Evolutionary conservation across 1,140 invertebrate species (phyloP).

Genomic region (Andrena cerasifolii): DNA sequence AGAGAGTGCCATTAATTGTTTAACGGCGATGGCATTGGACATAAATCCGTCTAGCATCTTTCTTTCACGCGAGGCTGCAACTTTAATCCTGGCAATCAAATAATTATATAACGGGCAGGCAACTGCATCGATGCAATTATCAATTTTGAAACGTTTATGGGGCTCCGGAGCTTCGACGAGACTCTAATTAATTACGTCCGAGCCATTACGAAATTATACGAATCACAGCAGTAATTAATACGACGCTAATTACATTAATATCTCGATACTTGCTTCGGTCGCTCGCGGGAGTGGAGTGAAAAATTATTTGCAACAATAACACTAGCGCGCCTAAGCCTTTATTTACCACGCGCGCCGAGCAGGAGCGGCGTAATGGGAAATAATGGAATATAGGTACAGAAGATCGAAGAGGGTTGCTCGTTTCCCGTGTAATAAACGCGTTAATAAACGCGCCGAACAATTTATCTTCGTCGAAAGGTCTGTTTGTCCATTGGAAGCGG

Average conservation of each 20-base stretch:
- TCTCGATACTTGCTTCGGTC: too few relatives aligned
- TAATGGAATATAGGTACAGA: neutral
- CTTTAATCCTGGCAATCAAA: too few relatives aligned
- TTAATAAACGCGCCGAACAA: conserved; percentile 18
- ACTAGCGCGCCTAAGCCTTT: neutral
- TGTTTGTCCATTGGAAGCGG: neutral
- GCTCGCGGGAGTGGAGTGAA: too few relatives aligned
- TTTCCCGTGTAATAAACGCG: neutral
- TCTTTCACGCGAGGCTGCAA: too few relatives aligned
- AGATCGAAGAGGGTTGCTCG: conserved; percentile 26
- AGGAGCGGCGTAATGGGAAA: conserved; percentile 3
- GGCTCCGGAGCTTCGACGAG: too few relatives aligned
- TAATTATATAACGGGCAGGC: too few relatives aligned
- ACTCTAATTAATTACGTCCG: conserved; percentile 11
- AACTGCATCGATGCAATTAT: too few relatives aligned
- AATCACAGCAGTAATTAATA: conserved; percentile 15
- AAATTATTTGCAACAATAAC: conserved; percentile 5
- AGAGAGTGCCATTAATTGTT: conserved; percentile 7
- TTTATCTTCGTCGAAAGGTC: conserved; percentile 7
- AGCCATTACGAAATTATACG: conserved; percentile 8
- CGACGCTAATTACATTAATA: conserved; percentile 22
- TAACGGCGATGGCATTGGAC: neutral
- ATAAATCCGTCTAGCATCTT: neutral
- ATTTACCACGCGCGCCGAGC: neutral
- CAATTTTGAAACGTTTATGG: too few relatives aligned